Conservation (phyloP, 1,140 invertebrate species). For the Maniola jurtina region DNA sequence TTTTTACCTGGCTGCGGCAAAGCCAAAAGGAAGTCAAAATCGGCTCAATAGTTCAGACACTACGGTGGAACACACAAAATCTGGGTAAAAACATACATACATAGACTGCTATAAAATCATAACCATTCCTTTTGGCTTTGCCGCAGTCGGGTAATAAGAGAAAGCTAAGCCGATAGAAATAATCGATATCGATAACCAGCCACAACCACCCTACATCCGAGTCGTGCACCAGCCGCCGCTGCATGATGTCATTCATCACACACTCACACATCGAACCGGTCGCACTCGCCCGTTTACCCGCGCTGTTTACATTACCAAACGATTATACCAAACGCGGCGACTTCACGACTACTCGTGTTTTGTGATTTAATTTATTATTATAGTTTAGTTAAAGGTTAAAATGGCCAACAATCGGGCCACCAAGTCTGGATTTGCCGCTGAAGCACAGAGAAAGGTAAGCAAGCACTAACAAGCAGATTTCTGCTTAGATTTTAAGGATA, state of each 20-base stretch:
- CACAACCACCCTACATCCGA: neutral
- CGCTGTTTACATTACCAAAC: constrained; percentile 68
- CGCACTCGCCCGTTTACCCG: constrained; percentile 42
- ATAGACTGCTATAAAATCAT: no score
- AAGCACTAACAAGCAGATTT: constrained; percentile 44
- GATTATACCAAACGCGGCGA: constrained; percentile 48
- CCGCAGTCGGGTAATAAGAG: no score
- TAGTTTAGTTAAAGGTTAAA: constrained; percentile 66
- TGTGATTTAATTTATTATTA: constrained; percentile 73
- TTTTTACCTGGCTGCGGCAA: no score
- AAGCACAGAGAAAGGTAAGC: constrained; percentile 94
- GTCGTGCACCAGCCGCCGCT: constrained; percentile 48
- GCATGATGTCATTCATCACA: constrained; percentile 75
- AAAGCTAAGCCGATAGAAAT: neutral
- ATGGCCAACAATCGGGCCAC: constrained; percentile 94
- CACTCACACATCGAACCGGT: constrained; percentile 64
- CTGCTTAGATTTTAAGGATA: neutral
- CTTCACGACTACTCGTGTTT: constrained; percentile 59
- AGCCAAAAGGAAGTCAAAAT: no score
- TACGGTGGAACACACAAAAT: no score
- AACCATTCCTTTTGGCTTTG: no score
- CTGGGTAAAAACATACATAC: no score
- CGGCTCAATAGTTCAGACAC: no score
- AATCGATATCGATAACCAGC: neutral
- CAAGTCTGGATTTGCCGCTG: constrained; percentile 96